These are phyloP conservation scores for Tragelaphus strepsiceros DNA, from an alignment of 2,113 vertebrate genomes.

Conservation along the genomic window DNA sequence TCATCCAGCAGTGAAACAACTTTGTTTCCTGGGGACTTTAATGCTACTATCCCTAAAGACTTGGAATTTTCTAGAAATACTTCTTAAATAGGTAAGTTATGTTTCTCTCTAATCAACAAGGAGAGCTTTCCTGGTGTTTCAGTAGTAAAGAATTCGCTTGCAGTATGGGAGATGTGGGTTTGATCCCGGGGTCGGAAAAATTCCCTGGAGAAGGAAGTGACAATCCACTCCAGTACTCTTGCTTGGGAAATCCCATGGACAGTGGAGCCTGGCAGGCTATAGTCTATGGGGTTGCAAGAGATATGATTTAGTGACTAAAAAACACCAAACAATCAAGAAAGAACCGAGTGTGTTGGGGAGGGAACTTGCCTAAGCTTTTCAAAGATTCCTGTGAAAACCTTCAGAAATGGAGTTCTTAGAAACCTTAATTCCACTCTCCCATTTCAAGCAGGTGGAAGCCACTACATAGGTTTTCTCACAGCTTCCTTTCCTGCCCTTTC, in stretches of 20 bases:
- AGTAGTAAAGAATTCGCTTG: background rate
- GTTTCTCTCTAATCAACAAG: background rate
- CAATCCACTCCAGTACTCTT: background rate
- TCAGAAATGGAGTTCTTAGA: background rate
- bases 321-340: background rate
- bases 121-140: background rate
- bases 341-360: background rate
- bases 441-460: background rate
- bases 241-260: background rate
- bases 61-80: background rate
- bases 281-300: background rate
- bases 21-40: background rate
- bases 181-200: rapidly evolving
- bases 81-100: background rate
- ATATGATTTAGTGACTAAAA: background rate
- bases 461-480: background rate
- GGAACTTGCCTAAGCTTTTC: background rate
- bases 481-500: background rate
- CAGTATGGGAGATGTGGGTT: background rate
- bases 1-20: background rate
- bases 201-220: background rate
- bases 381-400: background rate
- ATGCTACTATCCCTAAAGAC: background rate
- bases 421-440: background rate
- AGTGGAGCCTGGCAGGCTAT: background rate